Conservation (phyloP, 2,797 vertebrate genomes). For the Epinephelus coioides region DNA sequence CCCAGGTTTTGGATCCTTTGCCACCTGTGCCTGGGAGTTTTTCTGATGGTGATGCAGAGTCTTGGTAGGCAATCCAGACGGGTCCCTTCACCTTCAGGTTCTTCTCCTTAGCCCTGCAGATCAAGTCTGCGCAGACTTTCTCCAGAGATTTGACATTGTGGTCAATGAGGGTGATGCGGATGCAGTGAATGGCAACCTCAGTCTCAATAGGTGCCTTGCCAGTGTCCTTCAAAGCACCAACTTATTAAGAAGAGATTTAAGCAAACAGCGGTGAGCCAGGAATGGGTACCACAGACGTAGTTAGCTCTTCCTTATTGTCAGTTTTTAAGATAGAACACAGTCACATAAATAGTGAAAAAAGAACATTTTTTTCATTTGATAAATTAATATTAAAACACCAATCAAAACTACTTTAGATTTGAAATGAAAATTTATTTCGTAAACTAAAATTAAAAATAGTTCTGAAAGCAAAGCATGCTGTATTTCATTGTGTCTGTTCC, state of each 20-base stretch:
- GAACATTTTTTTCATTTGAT: too few relatives aligned
- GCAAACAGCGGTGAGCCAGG: too few relatives aligned
- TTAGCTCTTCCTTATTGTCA: too few relatives aligned
- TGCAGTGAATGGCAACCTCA: constrained; percentile 97
- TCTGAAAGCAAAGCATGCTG: too few relatives aligned
- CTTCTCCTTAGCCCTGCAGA: constrained; percentile 98
- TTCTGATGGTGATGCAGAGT: constrained; percentile 98
- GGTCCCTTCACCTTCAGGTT: constrained; percentile 98
- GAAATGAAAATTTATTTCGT: too few relatives aligned
- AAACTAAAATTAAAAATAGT: too few relatives aligned
- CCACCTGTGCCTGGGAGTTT: constrained; percentile 98
- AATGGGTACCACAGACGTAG: too few relatives aligned
- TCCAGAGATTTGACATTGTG: constrained; percentile 99
- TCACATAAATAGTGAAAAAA: too few relatives aligned
- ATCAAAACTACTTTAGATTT: too few relatives aligned
- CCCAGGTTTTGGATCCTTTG: constrained; percentile 99
- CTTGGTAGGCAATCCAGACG: constrained; percentile 99
- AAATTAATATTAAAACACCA: too few relatives aligned
- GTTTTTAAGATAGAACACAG: too few relatives aligned
- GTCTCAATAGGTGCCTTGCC: constrained; percentile 97
- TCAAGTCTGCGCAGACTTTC: constrained; percentile 98
- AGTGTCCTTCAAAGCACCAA: constrained; percentile 93
- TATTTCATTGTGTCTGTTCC: background rate
- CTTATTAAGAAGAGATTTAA: too few relatives aligned
- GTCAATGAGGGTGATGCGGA: constrained; percentile 97